These are phyloP conservation scores for Neosalanx taihuensis DNA, from an alignment of 2,797 vertebrate genomes.

Conservation along the genomic window DNA sequence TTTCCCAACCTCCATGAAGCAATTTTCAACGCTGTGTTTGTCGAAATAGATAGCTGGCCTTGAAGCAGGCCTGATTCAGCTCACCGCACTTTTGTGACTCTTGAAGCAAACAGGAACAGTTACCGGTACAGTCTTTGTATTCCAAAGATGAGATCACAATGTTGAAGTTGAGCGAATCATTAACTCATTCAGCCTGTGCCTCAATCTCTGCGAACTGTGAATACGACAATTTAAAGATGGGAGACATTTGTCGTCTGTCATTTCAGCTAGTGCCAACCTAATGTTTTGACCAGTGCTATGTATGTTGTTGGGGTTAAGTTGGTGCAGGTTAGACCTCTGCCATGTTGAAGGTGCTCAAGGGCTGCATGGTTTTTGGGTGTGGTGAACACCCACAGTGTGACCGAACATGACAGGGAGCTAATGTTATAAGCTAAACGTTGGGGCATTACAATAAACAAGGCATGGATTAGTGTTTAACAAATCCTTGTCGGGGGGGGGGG, in stretches of 20 bases:
- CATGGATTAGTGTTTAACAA: background rate
- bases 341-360: background rate
- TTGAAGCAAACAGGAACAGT: background rate
- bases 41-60: constrained; percentile 9
- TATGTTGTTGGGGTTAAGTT: too few species aligned
- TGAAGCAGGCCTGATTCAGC: background rate
- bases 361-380: background rate
- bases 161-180: background rate
- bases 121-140: constrained; percentile 13
- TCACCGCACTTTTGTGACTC: background rate
- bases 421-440: constrained; percentile 5
- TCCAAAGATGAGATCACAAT: constrained; percentile 10
- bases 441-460: constrained; percentile 9
- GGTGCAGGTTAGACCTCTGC: too few species aligned
- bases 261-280: too few species aligned
- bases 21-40: background rate
- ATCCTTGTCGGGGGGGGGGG: background rate
- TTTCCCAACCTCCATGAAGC: too few species aligned
- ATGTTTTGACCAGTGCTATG: background rate
- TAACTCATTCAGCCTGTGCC: background rate
- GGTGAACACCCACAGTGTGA: background rate
- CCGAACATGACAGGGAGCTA: background rate
- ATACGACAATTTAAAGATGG: too few species aligned
- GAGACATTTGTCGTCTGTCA: too few species aligned
- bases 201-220: background rate